Evolutionary conservation across 2,888 invertebrate species (phyloP), one percentile per base, ranked within the genome.

Genomic region (Drosophila emarginata): DNA sequence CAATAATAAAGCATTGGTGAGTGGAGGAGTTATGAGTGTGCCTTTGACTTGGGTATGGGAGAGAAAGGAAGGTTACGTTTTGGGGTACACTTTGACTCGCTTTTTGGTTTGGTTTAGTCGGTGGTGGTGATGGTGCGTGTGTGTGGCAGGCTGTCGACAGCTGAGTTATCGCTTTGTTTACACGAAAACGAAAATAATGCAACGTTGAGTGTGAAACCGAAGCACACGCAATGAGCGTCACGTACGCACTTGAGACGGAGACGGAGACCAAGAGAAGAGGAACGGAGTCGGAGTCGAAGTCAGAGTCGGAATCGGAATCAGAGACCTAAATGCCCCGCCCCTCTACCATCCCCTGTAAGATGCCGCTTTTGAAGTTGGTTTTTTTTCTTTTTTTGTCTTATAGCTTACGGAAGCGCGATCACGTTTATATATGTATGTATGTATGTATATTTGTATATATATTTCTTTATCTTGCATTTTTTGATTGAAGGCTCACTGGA

Each of bases 161-260:
- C 75, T 80, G 72, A 86, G 78, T 83, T 81, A 81, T 78, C 84
- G 84, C 87, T 83, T 87, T 87, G 84, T 80, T 81, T 80, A 87
- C 87, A 80, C 72, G 72, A 72, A 77, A 79, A 78, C 75, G 64
- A 82, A 84, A 83, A 71, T 72, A 76, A 72, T 76, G 76, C 28
- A 37, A 61, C 61, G 72, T 6, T 36, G 51, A 21, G 66, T 66
- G 67, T 62, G 65, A 75, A 76, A 61, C 64, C 62, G 61, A 67
- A 50, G 64, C 70, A 71, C 72, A 77, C 73, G 75, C 78, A 80
- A 84, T 64, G 74, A 63, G 61, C 64, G 79, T 80, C 87, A 83
- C 83, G 87, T 83, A 83, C 84, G 72, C 87, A 81, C 74, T 72
- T 64, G 53, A 74, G 69, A 50, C 39, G n/a, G n/a, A n/a, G n/a